A percentile compares a stretch with the other conserved stretches of the same genome.
Evolutionary conservation across 2,888 invertebrate species (phyloP).

Genomic region (Aphodius sticticus): DNA sequence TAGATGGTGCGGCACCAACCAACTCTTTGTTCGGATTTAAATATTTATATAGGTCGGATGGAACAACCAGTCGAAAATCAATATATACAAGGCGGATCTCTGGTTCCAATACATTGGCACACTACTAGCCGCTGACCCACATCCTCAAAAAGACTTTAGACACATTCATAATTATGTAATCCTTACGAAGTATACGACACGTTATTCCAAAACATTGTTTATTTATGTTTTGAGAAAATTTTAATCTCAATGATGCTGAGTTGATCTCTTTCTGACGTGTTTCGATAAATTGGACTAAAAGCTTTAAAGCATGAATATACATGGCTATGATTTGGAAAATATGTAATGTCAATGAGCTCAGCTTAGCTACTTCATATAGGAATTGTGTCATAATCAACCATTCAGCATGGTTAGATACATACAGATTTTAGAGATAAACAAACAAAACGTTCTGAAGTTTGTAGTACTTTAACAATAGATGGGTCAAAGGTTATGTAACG

Average conservation of each 20-base stretch:
- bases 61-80: slow-evolving; percentile 4
- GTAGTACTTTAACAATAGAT: neutral
- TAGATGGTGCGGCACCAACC: neutral
- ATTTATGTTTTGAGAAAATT: no score
- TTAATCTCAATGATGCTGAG: no score
- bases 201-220: no score
- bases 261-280: neutral
- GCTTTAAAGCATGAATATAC: neutral
- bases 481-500: neutral
- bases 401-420: neutral
- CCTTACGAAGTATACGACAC: no score
- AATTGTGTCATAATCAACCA: no score
- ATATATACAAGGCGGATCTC: slow-evolving; percentile 19
- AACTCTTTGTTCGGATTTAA: neutral
- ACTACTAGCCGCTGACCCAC: slow-evolving; percentile 6
- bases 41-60: slow-evolving; percentile 19
- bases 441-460: no score
- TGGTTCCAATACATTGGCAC: slow-evolving; percentile 5
- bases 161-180: no score
- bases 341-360: neutral
- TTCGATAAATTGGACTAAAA: neutral
- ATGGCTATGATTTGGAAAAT: neutral
- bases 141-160: slow-evolving; percentile 7
- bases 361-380: neutral
- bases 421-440: neutral